These are phyloP conservation scores for Cylloceria caligata DNA, from an alignment of 2,888 invertebrate genomes.

Conservation along the genomic window DNA sequence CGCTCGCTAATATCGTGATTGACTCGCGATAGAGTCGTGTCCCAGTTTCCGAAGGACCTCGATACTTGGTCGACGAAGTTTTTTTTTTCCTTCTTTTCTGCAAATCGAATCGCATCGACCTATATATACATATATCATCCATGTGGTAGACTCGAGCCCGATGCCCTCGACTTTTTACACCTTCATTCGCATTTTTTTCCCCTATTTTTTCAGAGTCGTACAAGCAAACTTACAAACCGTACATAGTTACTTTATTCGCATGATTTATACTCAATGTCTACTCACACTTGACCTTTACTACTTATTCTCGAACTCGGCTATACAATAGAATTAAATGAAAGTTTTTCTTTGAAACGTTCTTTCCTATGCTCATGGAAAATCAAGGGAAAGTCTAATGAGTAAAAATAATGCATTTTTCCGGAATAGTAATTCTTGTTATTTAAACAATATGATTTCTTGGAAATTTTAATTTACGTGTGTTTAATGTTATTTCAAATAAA, in stretches of 20 bases:
- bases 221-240: not conserved
- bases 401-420: not conserved
- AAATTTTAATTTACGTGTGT: too few species aligned
- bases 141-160: not conserved
- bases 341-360: not conserved
- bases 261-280: not conserved
- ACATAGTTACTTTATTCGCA: not conserved
- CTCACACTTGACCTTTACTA: not conserved
- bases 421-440: too few species aligned
- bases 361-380: not conserved
- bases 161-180: not conserved
- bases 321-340: not conserved
- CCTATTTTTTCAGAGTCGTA: not conserved
- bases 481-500: not conserved
- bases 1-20: slow-evolving; percentile 72
- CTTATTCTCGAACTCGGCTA: not conserved
- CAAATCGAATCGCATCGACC: slow-evolving; percentile 12
- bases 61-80: slow-evolving; percentile 17
- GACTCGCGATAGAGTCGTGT: slow-evolving; percentile 70
- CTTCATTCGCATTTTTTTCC: slow-evolving; percentile 1
- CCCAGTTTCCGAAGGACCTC: slow-evolving; percentile 61
- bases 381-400: not conserved
- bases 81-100: slow-evolving; percentile 21
- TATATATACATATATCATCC: not conserved
- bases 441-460: too few species aligned